A percentile compares a stretch with the other conserved stretches of the same genome.
Conservation (phyloP, 2,113 vertebrate genomes). For the Phrynocephalus versicolor region DNA sequence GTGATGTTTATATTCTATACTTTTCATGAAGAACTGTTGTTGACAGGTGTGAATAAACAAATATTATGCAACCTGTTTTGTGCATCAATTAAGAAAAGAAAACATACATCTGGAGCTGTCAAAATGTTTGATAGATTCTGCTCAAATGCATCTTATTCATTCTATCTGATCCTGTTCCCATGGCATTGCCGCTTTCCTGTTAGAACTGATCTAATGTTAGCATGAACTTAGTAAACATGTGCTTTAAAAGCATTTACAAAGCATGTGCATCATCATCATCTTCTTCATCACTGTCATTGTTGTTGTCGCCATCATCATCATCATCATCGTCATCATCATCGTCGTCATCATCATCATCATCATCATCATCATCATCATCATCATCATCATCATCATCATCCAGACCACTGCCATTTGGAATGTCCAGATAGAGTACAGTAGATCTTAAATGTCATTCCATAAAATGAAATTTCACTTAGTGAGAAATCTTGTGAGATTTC, state of each 20-base stretch:
- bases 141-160: background rate
- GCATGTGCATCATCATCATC: too few relatives aligned
- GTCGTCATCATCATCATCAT: too few relatives aligned
- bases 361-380: too few relatives aligned
- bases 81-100: slow-evolving; percentile 12
- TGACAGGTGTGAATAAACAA: background rate
- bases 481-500: too few relatives aligned
- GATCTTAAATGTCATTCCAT: background rate
- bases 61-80: background rate
- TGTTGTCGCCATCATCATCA: too few relatives aligned
- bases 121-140: background rate
- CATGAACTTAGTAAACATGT: background rate
- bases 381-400: too few relatives aligned
- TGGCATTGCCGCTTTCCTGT: too few relatives aligned
- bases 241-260: too few relatives aligned
- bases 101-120: accelerated
- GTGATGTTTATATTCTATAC: background rate
- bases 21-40: background rate
- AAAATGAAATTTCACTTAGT: too few relatives aligned
- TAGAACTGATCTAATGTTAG: background rate
- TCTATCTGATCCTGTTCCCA: background rate
- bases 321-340: too few relatives aligned
- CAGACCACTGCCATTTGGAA: background rate
- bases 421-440: too few relatives aligned
- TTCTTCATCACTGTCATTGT: too few relatives aligned